Percentiles rank a stretch among this genome's conserved stretches.
Evolutionary conservation across 2,113 vertebrate species (phyloP).

Genomic region (Oceanites oceanicus): DNA sequence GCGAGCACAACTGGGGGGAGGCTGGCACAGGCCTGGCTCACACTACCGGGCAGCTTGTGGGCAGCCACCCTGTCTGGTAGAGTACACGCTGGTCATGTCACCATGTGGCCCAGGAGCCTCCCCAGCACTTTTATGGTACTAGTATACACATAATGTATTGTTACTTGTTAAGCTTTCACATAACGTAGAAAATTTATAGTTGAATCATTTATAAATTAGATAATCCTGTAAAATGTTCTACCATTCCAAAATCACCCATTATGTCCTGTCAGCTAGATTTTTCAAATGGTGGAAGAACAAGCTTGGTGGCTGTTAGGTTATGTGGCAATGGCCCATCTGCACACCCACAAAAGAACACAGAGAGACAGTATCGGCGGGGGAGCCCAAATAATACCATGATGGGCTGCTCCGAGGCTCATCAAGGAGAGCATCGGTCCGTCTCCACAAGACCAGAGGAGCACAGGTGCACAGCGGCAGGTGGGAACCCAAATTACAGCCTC

Average conservation of each 20-base stretch:
- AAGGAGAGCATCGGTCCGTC: neutral
- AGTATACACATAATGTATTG: rapidly evolving
- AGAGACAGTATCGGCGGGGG: neutral
- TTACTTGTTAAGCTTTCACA: neutral
- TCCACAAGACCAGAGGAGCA: neutral
- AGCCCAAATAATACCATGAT: neutral
- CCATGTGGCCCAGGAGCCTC: neutral
- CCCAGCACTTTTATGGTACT: neutral
- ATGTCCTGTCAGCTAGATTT: neutral
- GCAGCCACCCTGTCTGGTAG: neutral
- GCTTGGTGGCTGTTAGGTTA: neutral
- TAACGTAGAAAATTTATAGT: neutral
- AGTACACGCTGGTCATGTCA: neutral
- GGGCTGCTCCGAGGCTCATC: neutral
- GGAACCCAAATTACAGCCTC: too few relatives aligned
- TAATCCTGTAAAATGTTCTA: neutral
- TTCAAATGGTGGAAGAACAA: neutral
- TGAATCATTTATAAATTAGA: neutral
- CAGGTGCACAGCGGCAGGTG: too few relatives aligned
- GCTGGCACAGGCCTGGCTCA: neutral
- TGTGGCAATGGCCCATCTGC: neutral
- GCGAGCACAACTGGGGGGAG: rapidly evolving
- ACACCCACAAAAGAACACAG: rapidly evolving
- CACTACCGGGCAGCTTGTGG: neutral
- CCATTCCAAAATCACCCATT: neutral